Evolutionary conservation across 2,888 invertebrate genomes (phyloP), one percentile per base, ranked within the genome.

Genomic region (Ypsolopha scabrella): DNA sequence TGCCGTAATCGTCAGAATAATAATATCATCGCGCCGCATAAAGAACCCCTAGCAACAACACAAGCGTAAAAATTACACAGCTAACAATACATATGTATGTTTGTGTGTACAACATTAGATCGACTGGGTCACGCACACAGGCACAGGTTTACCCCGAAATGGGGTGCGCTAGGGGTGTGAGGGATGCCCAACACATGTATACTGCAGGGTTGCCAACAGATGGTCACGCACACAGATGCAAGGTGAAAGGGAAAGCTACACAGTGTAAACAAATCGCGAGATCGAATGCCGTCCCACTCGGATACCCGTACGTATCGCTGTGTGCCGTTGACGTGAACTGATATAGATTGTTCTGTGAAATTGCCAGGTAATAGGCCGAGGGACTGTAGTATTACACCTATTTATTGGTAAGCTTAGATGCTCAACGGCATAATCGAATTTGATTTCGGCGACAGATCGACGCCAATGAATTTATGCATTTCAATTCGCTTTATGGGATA

Each of bases 351-450:
- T 82, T 82, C 85, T 80, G 83, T 83, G 82, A 85, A 85, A 85
- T 86, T 85, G 83, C 80, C 85, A 86, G 86, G 86, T 86, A 86
- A 85, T 86, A 86, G 83, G 81, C 81, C 72, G 75, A 73, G 75
- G 75, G 77, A 76, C 82, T 83, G 76, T 80, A 77, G 75, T 71
- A 81, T 82, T 83, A 83, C 82, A 83, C 79, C 79, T 80, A 83
- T 79, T 82, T 80, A 82, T 80, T 80, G 77, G 74, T 74, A 71
- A 75, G 73, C 70, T 81, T 77, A 79, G 74, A 67, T 70, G 76
- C 72, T 76, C 72, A 72, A 74, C 72, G 67, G 70, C 70, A 72
- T 80, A 79, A 83, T 80, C 79, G 75, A 80, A 80, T 80, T 78
- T 70, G 80, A 79, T 78, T 75, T 72, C 68, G 70, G 66, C 68